A percentile compares a stretch with the other conserved stretches of the same genome.
Conservation (phyloP, 1,140 invertebrate genomes). For the Bombus soroeensis region DNA sequence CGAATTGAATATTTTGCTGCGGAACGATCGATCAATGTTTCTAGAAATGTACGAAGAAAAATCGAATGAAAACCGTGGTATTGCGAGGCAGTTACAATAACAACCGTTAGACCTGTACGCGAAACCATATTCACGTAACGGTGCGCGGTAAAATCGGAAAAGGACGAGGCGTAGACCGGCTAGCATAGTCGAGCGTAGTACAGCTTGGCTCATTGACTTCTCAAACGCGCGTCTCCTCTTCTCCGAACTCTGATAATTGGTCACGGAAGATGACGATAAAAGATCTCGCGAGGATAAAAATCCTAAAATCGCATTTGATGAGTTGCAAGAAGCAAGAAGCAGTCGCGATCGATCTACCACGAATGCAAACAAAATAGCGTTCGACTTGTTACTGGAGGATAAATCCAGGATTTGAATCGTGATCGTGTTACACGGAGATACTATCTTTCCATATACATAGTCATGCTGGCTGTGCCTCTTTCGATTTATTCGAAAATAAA, state of each 20-base stretch:
- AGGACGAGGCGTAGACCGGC: conserved; percentile 30
- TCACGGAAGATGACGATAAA: background rate
- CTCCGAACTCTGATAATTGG: background rate
- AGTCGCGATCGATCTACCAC: background rate
- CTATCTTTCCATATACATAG: conserved; percentile 2
- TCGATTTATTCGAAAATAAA: background rate
- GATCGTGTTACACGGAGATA: background rate
- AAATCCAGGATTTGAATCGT: background rate
- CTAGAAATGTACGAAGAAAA: background rate
- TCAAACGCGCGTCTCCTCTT: background rate
- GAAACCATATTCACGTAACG: conserved; percentile 61
- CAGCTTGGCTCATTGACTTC: conserved; percentile 24
- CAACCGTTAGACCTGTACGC: conserved; percentile 53
- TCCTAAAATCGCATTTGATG: background rate
- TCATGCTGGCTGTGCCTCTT: background rate
- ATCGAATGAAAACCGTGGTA: conserved; percentile 1
- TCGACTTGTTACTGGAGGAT: background rate
- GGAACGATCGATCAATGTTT: background rate
- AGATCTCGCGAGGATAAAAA: background rate
- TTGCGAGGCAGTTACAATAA: conserved; percentile 49
- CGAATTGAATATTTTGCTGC: background rate
- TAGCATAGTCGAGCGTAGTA: background rate
- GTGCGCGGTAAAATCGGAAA: conserved; percentile 58
- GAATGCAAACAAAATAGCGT: background rate
- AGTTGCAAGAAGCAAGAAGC: background rate